Base-by-base conservation (phyloP, 1,140 invertebrate species). In the Carcinoscorpius rotundicauda region DNA sequence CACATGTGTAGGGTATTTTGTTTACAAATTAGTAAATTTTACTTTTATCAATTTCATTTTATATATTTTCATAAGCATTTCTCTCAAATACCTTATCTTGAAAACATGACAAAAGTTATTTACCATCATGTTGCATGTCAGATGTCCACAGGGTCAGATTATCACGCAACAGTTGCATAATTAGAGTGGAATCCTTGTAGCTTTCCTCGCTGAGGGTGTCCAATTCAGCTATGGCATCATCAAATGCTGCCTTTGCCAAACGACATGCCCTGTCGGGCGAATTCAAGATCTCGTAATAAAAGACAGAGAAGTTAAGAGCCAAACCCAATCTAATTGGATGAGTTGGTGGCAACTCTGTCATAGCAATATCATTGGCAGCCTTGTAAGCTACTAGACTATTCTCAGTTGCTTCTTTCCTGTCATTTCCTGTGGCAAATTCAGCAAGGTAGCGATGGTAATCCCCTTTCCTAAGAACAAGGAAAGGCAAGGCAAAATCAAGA, bases 221-320 rank as follows among this genome's bases (percentile, higher is more conserved):
- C 72, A 98, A 82, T 79, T 97, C 94, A 61, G 93, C 93, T 79
- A 98, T 97, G 73, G 94, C 94, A 82, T 97, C 93, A 82, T 97
- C 94, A 79, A 97, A 97, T 57, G 94, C 93, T 72, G 91, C 89
- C 81, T 96, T 97, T 68, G 93, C 93, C 71, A 97, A 82, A 76
- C 93, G 87, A 81, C 93, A 97, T 73, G 93, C 93, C 79, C 91
- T 87, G 79, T 98, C 93, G 71, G 94, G 93, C 71, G 91, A 92
- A 81, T 96, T 97, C 75, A 97, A 83, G 79, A 98, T 97, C 84
- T 98, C 94, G 80, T 97, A 98, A 82, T 97, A 97, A 82, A 98
- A 98, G 73, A 93, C 89, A 70, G 91, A 95, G 82, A 93, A 95
- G 81, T 95, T 96, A 73, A 93, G 85, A 69, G 90, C 91, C 78